Evolutionary conservation across 1,140 invertebrate genomes (phyloP), one percentile per base, ranked within the genome.

Genomic region (Drosophila nigromelanica): DNA sequence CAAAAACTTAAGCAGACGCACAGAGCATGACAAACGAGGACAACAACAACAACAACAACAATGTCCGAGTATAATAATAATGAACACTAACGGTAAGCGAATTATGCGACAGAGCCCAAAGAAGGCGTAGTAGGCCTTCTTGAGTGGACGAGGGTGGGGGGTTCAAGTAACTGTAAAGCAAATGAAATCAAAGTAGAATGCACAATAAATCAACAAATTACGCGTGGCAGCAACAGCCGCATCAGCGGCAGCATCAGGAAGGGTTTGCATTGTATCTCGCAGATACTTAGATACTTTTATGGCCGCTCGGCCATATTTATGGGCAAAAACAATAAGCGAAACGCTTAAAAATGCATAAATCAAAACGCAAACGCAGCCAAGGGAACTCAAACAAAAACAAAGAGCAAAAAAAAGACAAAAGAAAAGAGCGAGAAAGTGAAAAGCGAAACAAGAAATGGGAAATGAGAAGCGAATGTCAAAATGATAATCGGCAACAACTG

Each of bases 401-500:
- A 35, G 12, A 45, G 15, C 43, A 12, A 58, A 12, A 11, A 24
- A 14, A 27, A 10, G 52, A 50, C 33, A 47, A 39, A 37, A 37
- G 48, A 35, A 18, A 40, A 48, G 12, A 4, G 18, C 14, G 7
- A 54, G 76, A 55, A 27, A 35, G 21, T 1, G 27, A 27, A 8
- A 35, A 50, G 61, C 61, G 40, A 48, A 61, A 56, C 5, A 51
- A 64, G 73, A 63, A 43, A 63, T 63, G 67, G 55, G 64, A 62
- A 50, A 71, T 63, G 76, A 63, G 45, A 54, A 69, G 66, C 75
- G 70, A 79, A 77, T 89, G 83, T 89, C 80, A 85, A 77, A 87
- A 85, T 89, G 89, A 91, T 91, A 91, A 91, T 91, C 89, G 81
- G 74, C 81, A 91, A 90, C 89, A 91, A 90, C 89, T 91, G 89